Base-by-base conservation (phyloP, 1,140 invertebrate species). In the Trichogramma pretiosum region DNA sequence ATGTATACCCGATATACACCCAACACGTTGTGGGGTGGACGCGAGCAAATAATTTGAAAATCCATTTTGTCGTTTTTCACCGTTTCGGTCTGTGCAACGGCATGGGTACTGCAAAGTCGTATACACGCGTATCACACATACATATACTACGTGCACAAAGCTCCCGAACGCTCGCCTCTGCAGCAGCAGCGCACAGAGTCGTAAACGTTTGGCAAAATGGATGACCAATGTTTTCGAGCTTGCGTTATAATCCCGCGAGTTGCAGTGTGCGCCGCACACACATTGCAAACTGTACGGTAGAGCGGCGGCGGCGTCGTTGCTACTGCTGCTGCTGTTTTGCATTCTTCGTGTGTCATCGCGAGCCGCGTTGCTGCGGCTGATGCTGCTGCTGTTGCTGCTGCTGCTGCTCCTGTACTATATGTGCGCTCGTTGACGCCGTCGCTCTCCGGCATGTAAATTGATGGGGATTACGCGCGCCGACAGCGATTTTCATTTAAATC, bases 371-470 rank as follows among this genome's bases (percentile, higher is more conserved):
- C n/a, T n/a, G n/a, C n/a, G n/a, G n/a, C n/a, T n/a, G n/a, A n/a
- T n/a, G n/a, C n/a, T n/a, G n/a, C n/a, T n/a, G n/a, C n/a, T n/a
- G 13, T 19, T 42, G 24, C 24, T 48, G 42, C 36, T 23, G 39
- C 42, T 48, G 42, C 33, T 17, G n/a, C n/a, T n/a, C n/a, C n/a
- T n/a, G n/a, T 3, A 33, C 21, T 9, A 14, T 13, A 23, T 9
- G 21, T 37, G 38, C 36, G 19, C 58, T 37, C 57, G 24, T 54
- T 54, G 11, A 57, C 54, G 42, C 55, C 57, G 23, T 63, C 58
- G 26, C 61, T 61, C 60, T 56, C 66, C 50, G 3, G 18, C 37
- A 40, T 40, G 37, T 50, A 40, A 50, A 50, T 50, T 50, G 21
- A 50, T 35, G 22, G 42, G 43, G 38, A 51, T 51, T 51, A 51